Evolutionary conservation across 2,888 invertebrate species (phyloP).

Genomic region (Buathra laborator): DNA sequence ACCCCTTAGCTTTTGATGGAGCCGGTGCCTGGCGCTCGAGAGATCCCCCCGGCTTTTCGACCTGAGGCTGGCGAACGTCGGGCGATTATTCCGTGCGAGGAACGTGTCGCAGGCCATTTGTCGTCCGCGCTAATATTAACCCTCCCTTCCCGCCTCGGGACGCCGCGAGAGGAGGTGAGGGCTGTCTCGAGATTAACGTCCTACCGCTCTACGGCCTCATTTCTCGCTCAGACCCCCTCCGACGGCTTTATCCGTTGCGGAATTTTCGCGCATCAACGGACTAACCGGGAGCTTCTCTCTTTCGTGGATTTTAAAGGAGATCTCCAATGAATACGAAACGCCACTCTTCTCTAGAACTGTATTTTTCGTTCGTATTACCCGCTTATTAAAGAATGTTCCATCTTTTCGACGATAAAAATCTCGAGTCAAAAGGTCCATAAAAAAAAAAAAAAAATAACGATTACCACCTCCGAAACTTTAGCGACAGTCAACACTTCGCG

Average conservation of each 20-base stretch:
- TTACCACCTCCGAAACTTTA: background rate
- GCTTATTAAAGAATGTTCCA: background rate
- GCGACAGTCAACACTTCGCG: background rate
- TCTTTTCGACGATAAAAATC: background rate
- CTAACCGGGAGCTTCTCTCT: conserved; percentile 25
- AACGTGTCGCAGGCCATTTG: conserved; percentile 69
- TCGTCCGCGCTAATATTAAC: conserved; percentile 66
- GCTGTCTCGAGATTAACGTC: conserved; percentile 64
- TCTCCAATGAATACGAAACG: background rate
- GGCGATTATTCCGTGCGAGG: conserved; percentile 70
- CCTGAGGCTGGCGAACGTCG: conserved; percentile 43
- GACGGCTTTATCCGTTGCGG: conserved; percentile 35
- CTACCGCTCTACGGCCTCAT: conserved; percentile 38
- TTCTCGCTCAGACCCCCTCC: conserved; percentile 22
- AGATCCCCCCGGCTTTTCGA: conserved; percentile 40
- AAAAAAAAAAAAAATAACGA: too few relatives aligned
- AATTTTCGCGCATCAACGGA: conserved; percentile 46
- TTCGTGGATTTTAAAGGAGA: conserved; percentile 34
- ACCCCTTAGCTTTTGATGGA: conserved; percentile 67
- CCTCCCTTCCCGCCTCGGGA: conserved; percentile 25
- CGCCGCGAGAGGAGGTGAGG: conserved; percentile 23
- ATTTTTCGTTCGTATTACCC: conserved; percentile 6
- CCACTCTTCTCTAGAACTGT: background rate
- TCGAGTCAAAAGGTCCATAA: too few relatives aligned
- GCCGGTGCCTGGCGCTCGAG: conserved; percentile 49